Base-by-base conservation (phyloP, 2,888 invertebrate species). In the Spisula solida region DNA sequence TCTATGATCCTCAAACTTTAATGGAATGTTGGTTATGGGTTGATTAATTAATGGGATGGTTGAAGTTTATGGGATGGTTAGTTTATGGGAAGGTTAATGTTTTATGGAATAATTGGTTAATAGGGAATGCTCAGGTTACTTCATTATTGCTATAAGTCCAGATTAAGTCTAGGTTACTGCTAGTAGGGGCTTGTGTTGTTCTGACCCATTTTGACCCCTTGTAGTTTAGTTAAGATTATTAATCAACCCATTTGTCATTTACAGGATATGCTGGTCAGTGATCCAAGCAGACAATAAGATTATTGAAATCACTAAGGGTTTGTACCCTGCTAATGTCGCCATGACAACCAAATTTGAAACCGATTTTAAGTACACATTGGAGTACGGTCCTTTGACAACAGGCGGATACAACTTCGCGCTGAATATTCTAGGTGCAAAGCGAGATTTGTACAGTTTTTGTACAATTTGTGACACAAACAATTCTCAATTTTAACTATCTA, bases 371-470 rank as follows among this genome's bases (percentile, higher is more conserved):
- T 86, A 75, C 29, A 86, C 78, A 0, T 29, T 86, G 20, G 86
- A 86, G 56, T 82, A 51, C 70, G 78, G 82, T 29, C 51, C 51
- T 4, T 85, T 79, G 51, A 55, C 31, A 31, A 20, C 14, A 5
- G 78, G 86, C n/a, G 75, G 78, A 82, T 86, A 82, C 82, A 86
- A 55, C n/a, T 86, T 86, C 55, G 75, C n/a, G 6, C 70, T 86
- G 8, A 86, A 75, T 56, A 55, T 86, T 55, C n/a, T 75, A 41
- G 86, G 86, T 86, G 47, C 29, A 48, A 48, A 0, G 29, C 31
- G 5, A 12, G 41, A 18, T 48, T 48, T 47, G 2, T 80, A 8
- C 14, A 14, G 47, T 78, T 31, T 48, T 48, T 47, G 2, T 80
- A 8, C 14, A 14, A n/a, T 78, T 31, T 31, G 25, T n/a, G 60